Percentiles rank a stretch among this genome's conserved stretches.
phyloP scores from a whole-genome alignment of 2,888 invertebrate species.

The Tetragnatha montana region DNA sequence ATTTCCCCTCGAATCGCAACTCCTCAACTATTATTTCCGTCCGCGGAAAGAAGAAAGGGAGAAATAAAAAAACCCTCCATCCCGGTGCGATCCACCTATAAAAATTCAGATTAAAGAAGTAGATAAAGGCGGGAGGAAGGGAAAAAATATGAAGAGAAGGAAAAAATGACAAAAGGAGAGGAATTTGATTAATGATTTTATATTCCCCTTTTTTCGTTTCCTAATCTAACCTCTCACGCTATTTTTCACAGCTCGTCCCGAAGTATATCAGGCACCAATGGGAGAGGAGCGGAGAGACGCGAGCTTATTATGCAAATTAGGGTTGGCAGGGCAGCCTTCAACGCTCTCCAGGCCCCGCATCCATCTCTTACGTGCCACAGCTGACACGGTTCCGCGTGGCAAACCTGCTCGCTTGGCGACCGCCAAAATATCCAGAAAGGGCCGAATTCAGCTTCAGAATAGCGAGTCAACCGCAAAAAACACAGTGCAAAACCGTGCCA shows the following conservation, averaged over 20 bases:
- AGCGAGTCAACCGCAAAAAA: too few species aligned
- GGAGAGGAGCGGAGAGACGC: conserved; percentile 58
- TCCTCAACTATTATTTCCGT: conserved; percentile 50
- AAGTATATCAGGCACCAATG: conserved; percentile 68
- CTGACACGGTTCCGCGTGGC: conserved; percentile 66
- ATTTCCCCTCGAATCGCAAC: conserved; percentile 39
- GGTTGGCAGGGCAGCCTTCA: conserved; percentile 68
- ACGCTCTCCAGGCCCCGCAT: conserved; percentile 57
- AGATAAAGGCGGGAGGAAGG: conserved; percentile 39
- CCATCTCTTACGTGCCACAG: conserved; percentile 68
- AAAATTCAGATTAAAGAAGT: conserved; percentile 69
- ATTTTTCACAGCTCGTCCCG: conserved; percentile 70
- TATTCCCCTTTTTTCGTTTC: conserved; percentile 69
- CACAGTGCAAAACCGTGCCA: too few species aligned
- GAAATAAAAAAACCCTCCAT: conserved; percentile 4
- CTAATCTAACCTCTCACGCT: conserved; percentile 71
- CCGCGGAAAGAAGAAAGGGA: not conserved
- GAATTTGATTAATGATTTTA: conserved; percentile 71
- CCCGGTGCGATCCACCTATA: conserved; percentile 55
- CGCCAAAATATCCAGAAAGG: conserved; percentile 3
- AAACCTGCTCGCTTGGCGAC: conserved; percentile 15
- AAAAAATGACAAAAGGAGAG: conserved; percentile 51
- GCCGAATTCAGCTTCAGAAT: too few species aligned
- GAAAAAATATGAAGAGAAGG: conserved; percentile 26
- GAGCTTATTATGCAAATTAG: conserved; percentile 70